Conservation (phyloP, 2,797 vertebrate species). For the Myoxocephalus aenaeus region DNA sequence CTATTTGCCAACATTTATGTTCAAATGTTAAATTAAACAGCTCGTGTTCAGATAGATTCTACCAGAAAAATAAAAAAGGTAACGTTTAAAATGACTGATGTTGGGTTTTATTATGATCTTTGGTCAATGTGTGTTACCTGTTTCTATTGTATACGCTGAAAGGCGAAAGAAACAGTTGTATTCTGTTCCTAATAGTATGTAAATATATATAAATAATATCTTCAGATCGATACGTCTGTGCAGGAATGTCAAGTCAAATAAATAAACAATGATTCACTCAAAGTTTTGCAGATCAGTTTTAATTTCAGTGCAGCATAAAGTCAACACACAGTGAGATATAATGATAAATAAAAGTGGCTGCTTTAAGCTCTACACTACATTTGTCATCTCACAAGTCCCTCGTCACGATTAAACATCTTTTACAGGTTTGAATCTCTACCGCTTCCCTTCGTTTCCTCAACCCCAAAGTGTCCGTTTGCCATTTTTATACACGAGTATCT, state of each 20-base stretch:
- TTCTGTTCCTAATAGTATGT: not conserved
- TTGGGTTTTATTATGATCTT: too few species aligned
- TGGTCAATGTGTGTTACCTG: not conserved
- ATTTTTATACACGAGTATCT: not conserved
- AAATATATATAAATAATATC: not conserved
- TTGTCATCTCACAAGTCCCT: constrained; percentile 14
- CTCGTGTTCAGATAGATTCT: not conserved
- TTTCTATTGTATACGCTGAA: not conserved
- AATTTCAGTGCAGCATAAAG: constrained; percentile 54
- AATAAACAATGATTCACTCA: not conserved
- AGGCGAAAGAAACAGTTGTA: not conserved
- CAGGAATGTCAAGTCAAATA: not conserved
- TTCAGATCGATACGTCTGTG: not conserved
- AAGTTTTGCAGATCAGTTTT: constrained; percentile 54
- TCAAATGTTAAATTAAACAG: not conserved
- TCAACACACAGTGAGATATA: constrained; percentile 55
- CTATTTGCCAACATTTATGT: not conserved
- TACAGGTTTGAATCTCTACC: constrained; percentile 2
- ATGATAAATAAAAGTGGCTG: constrained; percentile 42
- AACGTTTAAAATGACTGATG: too few species aligned
- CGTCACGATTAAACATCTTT: constrained; percentile 11
- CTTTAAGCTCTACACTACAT: constrained; percentile 39
- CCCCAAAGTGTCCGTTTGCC: not conserved
- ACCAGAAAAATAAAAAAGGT: not conserved
- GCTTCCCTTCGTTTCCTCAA: not conserved